Percentiles rank a stretch among this genome's conserved stretches.
Conservation (phyloP, 2,888 invertebrate genomes). For the Saturnia pavonia region DNA sequence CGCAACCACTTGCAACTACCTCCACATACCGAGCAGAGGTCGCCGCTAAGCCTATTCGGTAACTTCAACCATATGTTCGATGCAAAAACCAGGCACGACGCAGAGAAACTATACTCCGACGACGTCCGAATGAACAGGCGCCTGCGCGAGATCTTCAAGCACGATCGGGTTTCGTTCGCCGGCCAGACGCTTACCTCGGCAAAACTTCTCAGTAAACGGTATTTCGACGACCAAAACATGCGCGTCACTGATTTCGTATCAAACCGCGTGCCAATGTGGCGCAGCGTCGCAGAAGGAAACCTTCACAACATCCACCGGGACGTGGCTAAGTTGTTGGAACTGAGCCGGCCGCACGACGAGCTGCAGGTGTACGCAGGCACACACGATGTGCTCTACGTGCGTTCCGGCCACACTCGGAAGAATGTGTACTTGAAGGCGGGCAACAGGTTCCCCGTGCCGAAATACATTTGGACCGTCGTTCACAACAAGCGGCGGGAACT, state of each 20-base stretch:
- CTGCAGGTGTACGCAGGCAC: constrained; percentile 59
- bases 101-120: constrained; percentile 66
- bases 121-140: constrained; percentile 56
- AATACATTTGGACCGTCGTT: constrained; percentile 67
- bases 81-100: constrained; percentile 56
- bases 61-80: constrained; percentile 78
- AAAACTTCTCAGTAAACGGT: constrained; percentile 50
- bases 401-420: constrained; percentile 39
- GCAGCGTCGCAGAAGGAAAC: constrained; percentile 64
- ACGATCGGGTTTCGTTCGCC: constrained; percentile 57
- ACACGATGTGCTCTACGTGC: constrained; percentile 49
- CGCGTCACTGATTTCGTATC: constrained; percentile 65
- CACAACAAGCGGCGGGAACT: constrained; percentile 34
- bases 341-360: constrained; percentile 31
- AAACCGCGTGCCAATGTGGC: constrained; percentile 63
- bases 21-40: constrained; percentile 49
- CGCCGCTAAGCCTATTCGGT: constrained; percentile 67
- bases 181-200: constrained; percentile 58
- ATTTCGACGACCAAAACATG: constrained; percentile 65
- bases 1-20: constrained; percentile 41
- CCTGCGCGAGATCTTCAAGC: constrained; percentile 56
- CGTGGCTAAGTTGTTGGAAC: constrained; percentile 44
- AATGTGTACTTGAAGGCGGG: constrained; percentile 38
- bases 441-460: constrained; percentile 66
- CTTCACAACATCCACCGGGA: constrained; percentile 61